Evolutionary conservation across 2,797 vertebrate species (phyloP), one percentile per base, ranked within the genome.

Genomic region (Acestrorhynchus altus): DNA sequence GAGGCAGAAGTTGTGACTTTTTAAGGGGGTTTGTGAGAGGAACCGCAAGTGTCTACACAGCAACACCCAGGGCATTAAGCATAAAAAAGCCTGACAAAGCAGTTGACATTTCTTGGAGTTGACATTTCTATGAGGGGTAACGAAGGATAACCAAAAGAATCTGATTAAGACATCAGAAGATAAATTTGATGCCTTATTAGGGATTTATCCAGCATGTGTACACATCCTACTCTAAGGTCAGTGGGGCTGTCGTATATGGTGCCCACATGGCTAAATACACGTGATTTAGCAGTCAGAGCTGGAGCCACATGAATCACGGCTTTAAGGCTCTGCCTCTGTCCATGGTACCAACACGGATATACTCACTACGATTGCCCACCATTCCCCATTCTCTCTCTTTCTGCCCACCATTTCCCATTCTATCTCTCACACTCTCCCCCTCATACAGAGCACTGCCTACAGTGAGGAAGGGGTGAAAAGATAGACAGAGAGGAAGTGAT

Each of bases 271-370:
- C 15, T n/a, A 12, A 12, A 49, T 44, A 39, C 72, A 75, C 28
- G 59, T 72, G 73, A 76, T 60, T 31, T 26, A 56, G 47, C 54
- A 49, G 72, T 71, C 66, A 63, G 56, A 69, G 47, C 57, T 51
- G 13, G 35, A 64, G 61, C n/a, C n/a, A 56, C 15, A 47, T 80
- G 72, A 80, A 56, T 64, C 57, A 75, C 35, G 26, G 54, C 18
- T 28, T 28, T 60, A 47, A 49, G 52, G 12, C 46, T 70, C 22
- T 64, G 35, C 61, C 61, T 73, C 18, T 67, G 57, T 52, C 75
- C 31, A 65, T 20, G 51, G 42, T 54, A 24, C 24, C 64, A 74
- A 46, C 24, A 59, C 6, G 10, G 28, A 8, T 59, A 13, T 20
- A 61, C 59, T 35, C 59, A 61, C 59, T 28, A 61, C n/a, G 57